Evolutionary conservation across 2,888 invertebrate species (phyloP), one percentile per base, ranked within the genome.

Genomic region (Megaustenia siamemsis): DNA sequence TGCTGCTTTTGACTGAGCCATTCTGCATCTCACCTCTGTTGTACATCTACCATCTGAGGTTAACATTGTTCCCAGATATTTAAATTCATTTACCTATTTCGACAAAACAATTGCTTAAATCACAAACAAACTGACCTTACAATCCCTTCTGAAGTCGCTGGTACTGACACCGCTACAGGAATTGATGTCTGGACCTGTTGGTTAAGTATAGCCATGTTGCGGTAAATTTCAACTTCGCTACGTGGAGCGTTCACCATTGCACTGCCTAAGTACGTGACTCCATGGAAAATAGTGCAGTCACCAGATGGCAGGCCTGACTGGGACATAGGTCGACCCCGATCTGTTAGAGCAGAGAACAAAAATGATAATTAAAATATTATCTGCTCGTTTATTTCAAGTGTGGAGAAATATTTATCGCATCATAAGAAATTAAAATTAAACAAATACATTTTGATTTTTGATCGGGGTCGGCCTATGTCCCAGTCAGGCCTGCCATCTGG

Each of bases 191-290:
- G 96, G 94, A 96, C 96, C 88, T 96, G 95, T 83, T 97, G 97
- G 93, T 98, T 98, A 78, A 99, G 95, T 92, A 98, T 97, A 88
- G 96, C 96, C 97, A 99, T 98, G 93, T 98, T 98, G 81, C 97
- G 95, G 93, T 98, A 97, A 87, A 99, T 98, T 95, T 98, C 98
- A 18, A 95, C 95, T 94, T 98, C 98, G 32, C 97, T 97, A 94
- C 98, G 97, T 0, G 98, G 98, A 21, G 97, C 97, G 93, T 97
- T 97, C 90, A 99, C 98, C 89, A 96, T 96, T 82, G 97, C 97
- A 21, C 97, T 97, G 68, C 98, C 98, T 90, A 99, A 95, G 95
- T 98, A 98, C 86, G 97, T 97, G 73, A 99, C 97, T 0, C 97
- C 97, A 92, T 97, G 96, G 95, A 98, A 98, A 92, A 97, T 87